phyloP scores from a whole-genome alignment of 2,888 invertebrate genomes.

The Bellardia pandia region DNA sequence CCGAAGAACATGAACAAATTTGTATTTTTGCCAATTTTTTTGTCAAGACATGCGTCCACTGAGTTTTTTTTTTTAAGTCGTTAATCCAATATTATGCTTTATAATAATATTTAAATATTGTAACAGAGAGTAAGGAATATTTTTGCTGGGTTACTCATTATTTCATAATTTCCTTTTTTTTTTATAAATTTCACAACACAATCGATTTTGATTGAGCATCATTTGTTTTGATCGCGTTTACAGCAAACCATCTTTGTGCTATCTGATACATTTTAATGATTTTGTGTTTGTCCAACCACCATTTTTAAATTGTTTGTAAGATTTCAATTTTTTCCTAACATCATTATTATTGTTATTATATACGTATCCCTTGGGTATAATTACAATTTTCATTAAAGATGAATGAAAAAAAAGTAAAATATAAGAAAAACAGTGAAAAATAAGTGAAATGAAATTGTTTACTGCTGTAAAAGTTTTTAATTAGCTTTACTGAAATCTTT shows the following conservation, averaged over 20 bases:
- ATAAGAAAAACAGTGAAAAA: not conserved
- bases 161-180: not conserved
- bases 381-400: conserved; percentile 41
- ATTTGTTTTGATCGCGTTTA: not conserved
- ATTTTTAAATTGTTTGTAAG: conserved; percentile 14
- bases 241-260: not conserved
- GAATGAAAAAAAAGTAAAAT: not conserved
- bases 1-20: too few relatives aligned
- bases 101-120: too few relatives aligned
- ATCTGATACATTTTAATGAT: not conserved
- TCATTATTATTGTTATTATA: conserved; percentile 16
- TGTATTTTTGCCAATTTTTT: too few relatives aligned
- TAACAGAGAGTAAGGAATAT: too few relatives aligned
- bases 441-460: conserved; percentile 27
- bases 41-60: too few relatives aligned
- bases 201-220: not conserved
- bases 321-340: not conserved
- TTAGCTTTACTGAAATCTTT: conserved; percentile 42
- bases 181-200: not conserved
- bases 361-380: conserved; percentile 42
- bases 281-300: not conserved
- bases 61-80: too few relatives aligned
- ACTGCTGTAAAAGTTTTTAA: conserved; percentile 59
- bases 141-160: too few relatives aligned
- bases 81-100: too few relatives aligned